Conservation (phyloP, 64 coral and sea anemone genomes). For the Anthopleura sola region DNA sequence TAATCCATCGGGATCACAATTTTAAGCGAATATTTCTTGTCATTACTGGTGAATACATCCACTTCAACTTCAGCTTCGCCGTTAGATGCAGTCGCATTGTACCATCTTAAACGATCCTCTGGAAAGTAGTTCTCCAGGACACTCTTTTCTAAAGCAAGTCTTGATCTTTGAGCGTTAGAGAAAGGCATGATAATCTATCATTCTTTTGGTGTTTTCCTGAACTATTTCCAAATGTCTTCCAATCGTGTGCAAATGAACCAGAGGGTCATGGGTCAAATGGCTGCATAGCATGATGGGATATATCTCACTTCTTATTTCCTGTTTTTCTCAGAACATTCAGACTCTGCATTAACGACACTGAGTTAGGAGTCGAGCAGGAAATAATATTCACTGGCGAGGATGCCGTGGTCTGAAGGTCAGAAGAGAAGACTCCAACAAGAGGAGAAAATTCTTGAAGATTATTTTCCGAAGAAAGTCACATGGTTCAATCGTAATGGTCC, state of each 20-base stretch:
- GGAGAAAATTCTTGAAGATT: constrained; percentile 16
- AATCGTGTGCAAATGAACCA: not conserved
- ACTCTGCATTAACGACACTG: not conserved
- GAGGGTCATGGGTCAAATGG: not conserved
- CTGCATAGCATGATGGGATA: not conserved
- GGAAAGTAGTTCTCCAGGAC: constrained; percentile 59
- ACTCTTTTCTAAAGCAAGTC: constrained; percentile 50
- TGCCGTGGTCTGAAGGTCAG: constrained; percentile 40
- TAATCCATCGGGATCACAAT: constrained; percentile 21
- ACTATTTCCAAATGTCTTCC: not conserved
- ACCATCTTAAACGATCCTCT: constrained; percentile 50
- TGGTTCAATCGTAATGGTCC: constrained; percentile 20
- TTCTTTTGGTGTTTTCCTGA: not conserved
- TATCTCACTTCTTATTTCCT: not conserved
- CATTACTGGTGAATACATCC: not conserved
- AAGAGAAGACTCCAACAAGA: constrained; percentile 18
- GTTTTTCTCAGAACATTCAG: not conserved
- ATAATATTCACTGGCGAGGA: not conserved
- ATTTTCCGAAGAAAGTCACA: constrained; percentile 8
- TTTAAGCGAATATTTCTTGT: constrained; percentile 23
- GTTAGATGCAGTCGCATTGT: constrained; percentile 18
- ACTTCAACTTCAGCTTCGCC: constrained; percentile 22
- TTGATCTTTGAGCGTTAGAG: constrained; percentile 39
- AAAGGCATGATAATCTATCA: constrained; percentile 23
- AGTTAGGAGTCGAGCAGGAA: not conserved